These are phyloP conservation scores for Echinops telfairi DNA, from an alignment of 2,113 vertebrate species.

Conservation along the genomic window DNA sequence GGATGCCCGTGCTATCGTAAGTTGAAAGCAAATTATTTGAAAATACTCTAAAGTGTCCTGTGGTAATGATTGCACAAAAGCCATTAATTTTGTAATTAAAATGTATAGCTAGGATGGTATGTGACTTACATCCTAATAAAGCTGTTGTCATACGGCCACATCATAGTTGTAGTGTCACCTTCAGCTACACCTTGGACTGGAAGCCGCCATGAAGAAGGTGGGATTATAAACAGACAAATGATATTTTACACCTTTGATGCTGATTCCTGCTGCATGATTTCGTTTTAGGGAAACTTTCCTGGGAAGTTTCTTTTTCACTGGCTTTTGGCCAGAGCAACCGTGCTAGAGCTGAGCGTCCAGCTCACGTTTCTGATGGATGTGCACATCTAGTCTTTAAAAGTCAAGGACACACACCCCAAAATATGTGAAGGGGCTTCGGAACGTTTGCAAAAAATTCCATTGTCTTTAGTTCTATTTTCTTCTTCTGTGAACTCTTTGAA, in stretches of 20 bases:
- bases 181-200: not conserved
- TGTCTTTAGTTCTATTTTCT: too few species aligned
- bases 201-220: not conserved
- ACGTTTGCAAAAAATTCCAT: too few species aligned
- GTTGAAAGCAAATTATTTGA: not conserved
- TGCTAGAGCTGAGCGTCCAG: not conserved
- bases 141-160: not conserved
- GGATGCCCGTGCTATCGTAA: not conserved
- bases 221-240: not conserved
- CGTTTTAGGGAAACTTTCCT: not conserved
- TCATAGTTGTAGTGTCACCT: not conserved
- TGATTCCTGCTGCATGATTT: not conserved
- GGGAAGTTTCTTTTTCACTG: not conserved
- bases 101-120: not conserved
- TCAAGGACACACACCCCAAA: not conserved
- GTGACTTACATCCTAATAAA: not conserved
- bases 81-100: not conserved
- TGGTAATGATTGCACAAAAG: not conserved
- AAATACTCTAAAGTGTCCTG: not conserved
- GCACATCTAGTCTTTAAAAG: not conserved
- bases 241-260: not conserved
- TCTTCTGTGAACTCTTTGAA: too few species aligned
- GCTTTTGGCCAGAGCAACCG: not conserved
- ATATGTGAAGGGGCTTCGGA: too few species aligned
- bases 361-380: not conserved